A percentile compares a stretch with the other conserved stretches of the same genome.
Evolutionary conservation across 1,140 invertebrate species (phyloP).

Genomic region (Cyclargus thomasi): DNA sequence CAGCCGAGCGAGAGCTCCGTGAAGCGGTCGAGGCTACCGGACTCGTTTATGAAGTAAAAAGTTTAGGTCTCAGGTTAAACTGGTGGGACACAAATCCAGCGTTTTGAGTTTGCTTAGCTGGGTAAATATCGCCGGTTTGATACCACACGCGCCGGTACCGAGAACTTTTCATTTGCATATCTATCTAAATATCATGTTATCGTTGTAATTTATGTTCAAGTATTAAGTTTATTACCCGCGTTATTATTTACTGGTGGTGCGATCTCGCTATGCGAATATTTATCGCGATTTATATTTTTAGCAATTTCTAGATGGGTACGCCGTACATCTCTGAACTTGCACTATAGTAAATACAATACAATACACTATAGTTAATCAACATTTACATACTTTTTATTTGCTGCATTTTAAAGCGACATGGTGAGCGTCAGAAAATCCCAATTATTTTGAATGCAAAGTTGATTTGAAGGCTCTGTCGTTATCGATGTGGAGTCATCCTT

Average conservation of each 20-base stretch:
- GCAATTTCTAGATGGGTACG: background rate
- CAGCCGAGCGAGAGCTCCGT: conserved; percentile 31
- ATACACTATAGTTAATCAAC: too few relatives aligned
- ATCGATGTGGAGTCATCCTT: background rate
- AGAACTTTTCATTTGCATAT: conserved; percentile 59
- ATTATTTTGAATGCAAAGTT: too few relatives aligned
- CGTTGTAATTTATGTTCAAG: conserved; percentile 28
- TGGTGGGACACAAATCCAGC: conserved; percentile 47
- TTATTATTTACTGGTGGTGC: background rate
- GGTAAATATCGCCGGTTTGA: conserved; percentile 63
- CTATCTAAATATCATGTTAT: conserved; percentile 39
- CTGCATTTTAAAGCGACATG: too few relatives aligned
- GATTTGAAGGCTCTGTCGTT: background rate
- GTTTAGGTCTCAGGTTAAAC: conserved; percentile 22
- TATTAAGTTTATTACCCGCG: conserved; percentile 23
- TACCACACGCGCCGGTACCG: conserved; percentile 52
- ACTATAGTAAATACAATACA: too few relatives aligned
- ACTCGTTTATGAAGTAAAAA: conserved; percentile 3
- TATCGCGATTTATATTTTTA: background rate
- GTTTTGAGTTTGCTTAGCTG: conserved; percentile 62
- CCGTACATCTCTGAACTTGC: too few relatives aligned
- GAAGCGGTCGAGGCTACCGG: background rate
- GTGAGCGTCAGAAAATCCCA: too few relatives aligned
- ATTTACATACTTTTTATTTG: too few relatives aligned
- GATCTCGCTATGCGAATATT: too few relatives aligned